Base-by-base conservation (phyloP, 1,140 invertebrate genomes). In the Drosophila santomea region DNA sequence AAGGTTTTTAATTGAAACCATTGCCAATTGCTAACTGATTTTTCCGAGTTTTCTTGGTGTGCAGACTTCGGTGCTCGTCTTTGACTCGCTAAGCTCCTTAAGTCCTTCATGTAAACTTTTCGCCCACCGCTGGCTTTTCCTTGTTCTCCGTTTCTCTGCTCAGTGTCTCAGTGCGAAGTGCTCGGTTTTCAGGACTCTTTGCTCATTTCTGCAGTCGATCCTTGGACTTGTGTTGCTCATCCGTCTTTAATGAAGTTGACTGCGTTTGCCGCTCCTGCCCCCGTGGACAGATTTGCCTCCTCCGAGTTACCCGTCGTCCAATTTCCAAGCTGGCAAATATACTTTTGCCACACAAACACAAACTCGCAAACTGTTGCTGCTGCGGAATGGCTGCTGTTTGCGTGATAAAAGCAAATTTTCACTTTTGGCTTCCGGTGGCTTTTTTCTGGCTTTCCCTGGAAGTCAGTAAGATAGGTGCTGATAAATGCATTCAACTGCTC, bases 51-150 rank as follows among this genome's bases (percentile, higher is more conserved):
- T 56, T 63, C 12, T 60, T 15, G 28, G 7, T 0, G 60, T 60
- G 55, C 14, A 35, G 55, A 14, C 25, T 25, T 28, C 59, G 5
- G 55, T 14, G 61, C 48, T 66, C 51, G 66, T 67, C 78, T 85
- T 88, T 85, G 78, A 89, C 64, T 86, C 80, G 80, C 83, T 86
- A 86, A 86, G 83, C 84, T 76, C 79, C 72, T 88, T 88, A 86
- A 86, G 83, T 86, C 83, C 79, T 80, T 89, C 72, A 83, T 88
- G 83, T 88, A 88, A 88, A 88, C 84, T 88, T 89, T 88, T 69
- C 67, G 14, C 11, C 25, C 58, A 12, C 44, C 44, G 35, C 39
- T 15, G 48, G 20, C 47, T 77, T 66, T 68, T 44, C 44, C 39
- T 28, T 44, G 63, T 20, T 20, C 20, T 20, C 20, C 20, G 20